These are phyloP conservation scores for Epistrophella euchroma DNA, from an alignment of 2,888 invertebrate genomes.

Conservation along the genomic window DNA sequence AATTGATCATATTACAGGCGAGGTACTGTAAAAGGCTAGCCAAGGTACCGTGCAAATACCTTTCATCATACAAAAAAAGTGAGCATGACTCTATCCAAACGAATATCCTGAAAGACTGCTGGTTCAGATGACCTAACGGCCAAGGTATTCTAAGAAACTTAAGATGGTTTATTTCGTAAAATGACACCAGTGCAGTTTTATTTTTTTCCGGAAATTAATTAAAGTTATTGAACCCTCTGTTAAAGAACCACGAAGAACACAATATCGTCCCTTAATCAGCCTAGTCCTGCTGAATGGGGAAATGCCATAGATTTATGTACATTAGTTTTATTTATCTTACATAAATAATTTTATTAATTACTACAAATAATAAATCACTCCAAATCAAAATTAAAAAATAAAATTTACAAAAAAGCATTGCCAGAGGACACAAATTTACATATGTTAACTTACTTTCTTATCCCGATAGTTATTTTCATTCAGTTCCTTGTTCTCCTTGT, in stretches of 20 bases:
- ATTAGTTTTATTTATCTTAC: background rate
- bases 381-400: constrained; percentile 18
- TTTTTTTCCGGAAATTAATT: too few relatives aligned
- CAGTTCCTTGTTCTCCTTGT: constrained; percentile 77
- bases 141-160: too few relatives aligned
- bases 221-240: background rate
- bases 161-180: too few relatives aligned
- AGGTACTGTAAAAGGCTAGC: too few relatives aligned
- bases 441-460: constrained; percentile 80
- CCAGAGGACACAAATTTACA: background rate
- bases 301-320: background rate
- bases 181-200: too few relatives aligned
- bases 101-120: too few relatives aligned
- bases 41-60: too few relatives aligned
- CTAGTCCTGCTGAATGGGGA: background rate
- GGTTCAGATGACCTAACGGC: too few relatives aligned
- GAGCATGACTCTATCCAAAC: too few relatives aligned
- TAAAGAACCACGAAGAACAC: background rate
- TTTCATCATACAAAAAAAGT: too few relatives aligned
- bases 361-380: background rate
- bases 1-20: too few relatives aligned
- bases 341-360: background rate
- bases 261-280: background rate
- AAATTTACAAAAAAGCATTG: background rate
- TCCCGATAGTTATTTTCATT: constrained; percentile 78